Evolutionary conservation across 2,888 invertebrate species (phyloP).

Genomic region (Amiota minor): DNA sequence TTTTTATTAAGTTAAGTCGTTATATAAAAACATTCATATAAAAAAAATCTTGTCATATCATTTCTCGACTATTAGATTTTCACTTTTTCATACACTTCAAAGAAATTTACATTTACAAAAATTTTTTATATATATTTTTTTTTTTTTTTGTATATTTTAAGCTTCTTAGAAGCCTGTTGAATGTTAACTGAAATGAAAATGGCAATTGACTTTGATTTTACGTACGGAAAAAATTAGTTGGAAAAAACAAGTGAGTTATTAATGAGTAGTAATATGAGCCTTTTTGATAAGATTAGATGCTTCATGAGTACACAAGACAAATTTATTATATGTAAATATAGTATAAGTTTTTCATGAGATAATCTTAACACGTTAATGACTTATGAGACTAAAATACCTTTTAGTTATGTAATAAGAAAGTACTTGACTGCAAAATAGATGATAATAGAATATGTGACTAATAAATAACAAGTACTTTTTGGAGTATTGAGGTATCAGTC

Average conservation of each 20-base stretch:
- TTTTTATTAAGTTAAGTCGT: neutral
- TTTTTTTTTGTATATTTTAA: neutral
- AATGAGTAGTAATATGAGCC: conserved; percentile 1
- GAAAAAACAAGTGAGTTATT: neutral
- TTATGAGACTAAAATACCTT: too few relatives aligned
- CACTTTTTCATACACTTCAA: too few relatives aligned
- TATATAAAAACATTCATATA: too few relatives aligned
- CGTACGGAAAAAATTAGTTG: too few relatives aligned
- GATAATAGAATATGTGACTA: too few relatives aligned
- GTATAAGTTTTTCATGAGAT: too few relatives aligned
- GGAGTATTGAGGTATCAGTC: too few relatives aligned
- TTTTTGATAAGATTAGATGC: conserved; percentile 16
- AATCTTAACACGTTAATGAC: too few relatives aligned
- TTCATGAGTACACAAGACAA: neutral
- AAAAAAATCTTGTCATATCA: neutral
- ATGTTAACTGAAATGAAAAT: conserved; percentile 9
- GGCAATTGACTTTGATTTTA: conserved; percentile 1
- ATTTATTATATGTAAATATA: too few relatives aligned
- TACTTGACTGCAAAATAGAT: too few relatives aligned
- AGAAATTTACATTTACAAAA: neutral
- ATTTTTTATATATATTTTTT: neutral
- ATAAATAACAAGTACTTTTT: too few relatives aligned
- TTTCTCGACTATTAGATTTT: neutral
- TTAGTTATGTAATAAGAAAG: too few relatives aligned
- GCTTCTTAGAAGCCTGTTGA: neutral